Percentiles rank a stretch among this genome's conserved stretches.
These are phyloP conservation scores for Cheilosia pagana DNA, from an alignment of 2,888 invertebrate genomes.

Conservation along the genomic window DNA sequence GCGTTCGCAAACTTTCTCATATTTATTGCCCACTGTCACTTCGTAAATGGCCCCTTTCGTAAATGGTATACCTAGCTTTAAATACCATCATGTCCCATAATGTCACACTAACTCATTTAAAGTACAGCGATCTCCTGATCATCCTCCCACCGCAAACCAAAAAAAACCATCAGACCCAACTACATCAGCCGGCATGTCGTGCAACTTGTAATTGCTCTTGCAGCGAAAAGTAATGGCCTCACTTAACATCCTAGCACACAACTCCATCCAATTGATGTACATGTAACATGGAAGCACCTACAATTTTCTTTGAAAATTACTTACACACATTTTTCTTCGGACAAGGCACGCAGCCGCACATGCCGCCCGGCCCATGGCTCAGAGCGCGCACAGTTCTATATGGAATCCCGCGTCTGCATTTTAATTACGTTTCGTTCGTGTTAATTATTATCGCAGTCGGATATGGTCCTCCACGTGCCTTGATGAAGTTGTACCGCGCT, in stretches of 20 bases:
- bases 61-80: conserved; percentile 45
- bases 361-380: conserved; percentile 51
- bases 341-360: conserved; percentile 48
- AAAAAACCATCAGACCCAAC: conserved; percentile 24
- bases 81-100: conserved; percentile 34
- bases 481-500: conserved; percentile 58
- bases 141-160: conserved; percentile 9
- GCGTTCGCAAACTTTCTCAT: no score
- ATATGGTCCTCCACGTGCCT: conserved; percentile 22
- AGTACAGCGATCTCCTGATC: conserved; percentile 25
- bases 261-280: conserved; percentile 24
- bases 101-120: conserved; percentile 40
- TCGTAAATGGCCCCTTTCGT: not conserved
- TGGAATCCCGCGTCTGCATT: conserved; percentile 54
- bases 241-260: conserved; percentile 39
- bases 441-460: conserved; percentile 66
- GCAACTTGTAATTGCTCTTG: conserved; percentile 67
- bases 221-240: conserved; percentile 58
- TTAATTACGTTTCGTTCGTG: conserved; percentile 65
- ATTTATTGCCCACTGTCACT: no score
- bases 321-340: conserved; percentile 47
- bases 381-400: conserved; percentile 27
- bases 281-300: conserved; percentile 42
- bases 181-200: conserved; percentile 60
- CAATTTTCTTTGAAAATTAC: conserved; percentile 41